A percentile compares a stretch with the other conserved stretches of the same genome.
These are phyloP conservation scores for Benthosema pterotum DNA, from an alignment of 2,797 vertebrate genomes.

Conservation along the genomic window DNA sequence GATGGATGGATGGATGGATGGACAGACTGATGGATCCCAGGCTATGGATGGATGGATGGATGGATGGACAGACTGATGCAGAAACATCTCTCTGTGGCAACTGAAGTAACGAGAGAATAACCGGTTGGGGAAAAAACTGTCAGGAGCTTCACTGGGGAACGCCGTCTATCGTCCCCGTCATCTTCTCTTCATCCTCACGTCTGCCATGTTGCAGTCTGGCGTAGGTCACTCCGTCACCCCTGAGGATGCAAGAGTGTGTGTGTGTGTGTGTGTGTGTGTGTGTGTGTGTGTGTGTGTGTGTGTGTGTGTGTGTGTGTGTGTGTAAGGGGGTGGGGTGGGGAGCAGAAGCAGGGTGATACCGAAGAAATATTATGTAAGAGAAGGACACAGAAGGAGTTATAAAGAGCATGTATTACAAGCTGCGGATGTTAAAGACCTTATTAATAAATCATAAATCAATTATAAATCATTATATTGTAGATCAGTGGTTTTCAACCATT, in stretches of 20 bases:
- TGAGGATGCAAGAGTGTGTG: constrained; percentile 49
- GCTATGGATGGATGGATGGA: constrained; percentile 32
- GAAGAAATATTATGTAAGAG: constrained; percentile 25
- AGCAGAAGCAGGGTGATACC: constrained; percentile 3
- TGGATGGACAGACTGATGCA: background rate
- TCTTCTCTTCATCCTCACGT: constrained; percentile 88
- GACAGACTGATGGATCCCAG: constrained; percentile 2
- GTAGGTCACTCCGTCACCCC: constrained; percentile 92
- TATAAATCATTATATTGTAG: too few species aligned
- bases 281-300: background rate
- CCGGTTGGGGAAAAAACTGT: constrained; percentile 1
- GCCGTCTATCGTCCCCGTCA: constrained; percentile 75
- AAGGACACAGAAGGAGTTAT: constrained; percentile 9
- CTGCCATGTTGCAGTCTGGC: constrained; percentile 92
- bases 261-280: background rate
- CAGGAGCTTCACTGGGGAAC: constrained; percentile 77
- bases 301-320: too few species aligned
- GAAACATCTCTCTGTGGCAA: constrained; percentile 17
- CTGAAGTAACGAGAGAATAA: constrained; percentile 8
- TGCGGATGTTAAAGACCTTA: background rate
- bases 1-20: background rate
- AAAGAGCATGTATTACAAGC: constrained; percentile 20
- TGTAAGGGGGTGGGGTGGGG: constrained; percentile 3
- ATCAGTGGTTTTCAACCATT: too few species aligned
- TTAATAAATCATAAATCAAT: too few species aligned